Evolutionary conservation across 2,888 invertebrate species (phyloP), one percentile per base, ranked within the genome.

Genomic region (Trichacis sp.): DNA sequence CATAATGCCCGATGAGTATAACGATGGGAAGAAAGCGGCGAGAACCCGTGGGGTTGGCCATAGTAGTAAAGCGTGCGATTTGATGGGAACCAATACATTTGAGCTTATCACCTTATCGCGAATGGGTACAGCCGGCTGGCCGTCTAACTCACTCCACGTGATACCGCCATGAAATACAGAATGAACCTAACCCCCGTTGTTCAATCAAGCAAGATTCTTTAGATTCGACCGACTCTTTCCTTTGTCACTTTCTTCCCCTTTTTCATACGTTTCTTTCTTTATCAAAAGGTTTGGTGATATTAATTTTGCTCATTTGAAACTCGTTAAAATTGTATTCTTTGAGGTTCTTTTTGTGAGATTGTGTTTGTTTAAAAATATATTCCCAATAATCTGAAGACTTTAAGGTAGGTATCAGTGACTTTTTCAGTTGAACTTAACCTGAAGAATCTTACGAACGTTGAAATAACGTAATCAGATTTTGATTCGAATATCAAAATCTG

Each of bases 61-160:
- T 79, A 75, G 75, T 77, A 76, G 78, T 81, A 80, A 81, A 82
- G 71, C 79, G 81, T 76, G 72, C 80, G 77, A 83, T 82, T 82
- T 81, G 81, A 83, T 83, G 80, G 80, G 75, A 79, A 73, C 79
- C 83, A 83, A 83, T 83, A 82, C 80, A 83, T 83, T 83, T 77
- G 76, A 81, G 83, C 82, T 83, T 83, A 83, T 83, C 83, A 81
- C 79, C 81, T 83, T 82, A 83, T 83, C 82, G 80, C 76, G 78
- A 78, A 78, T 78, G 75, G 76, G 69, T 77, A 78, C 75, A 76
- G 66, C 75, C 73, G 64, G 77, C 73, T 71, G 70, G 71, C 73
- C 70, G 71, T 75, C 71, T 72, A 66, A 54, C 69, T 70, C 74
- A 64, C 71, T 68, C 64, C 50, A 58, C 67, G 67, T 65, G 70